Evolutionary conservation across 2,797 vertebrate species (phyloP), one percentile per base, ranked within the genome.

Genomic region (Coregonus sp.): DNA sequence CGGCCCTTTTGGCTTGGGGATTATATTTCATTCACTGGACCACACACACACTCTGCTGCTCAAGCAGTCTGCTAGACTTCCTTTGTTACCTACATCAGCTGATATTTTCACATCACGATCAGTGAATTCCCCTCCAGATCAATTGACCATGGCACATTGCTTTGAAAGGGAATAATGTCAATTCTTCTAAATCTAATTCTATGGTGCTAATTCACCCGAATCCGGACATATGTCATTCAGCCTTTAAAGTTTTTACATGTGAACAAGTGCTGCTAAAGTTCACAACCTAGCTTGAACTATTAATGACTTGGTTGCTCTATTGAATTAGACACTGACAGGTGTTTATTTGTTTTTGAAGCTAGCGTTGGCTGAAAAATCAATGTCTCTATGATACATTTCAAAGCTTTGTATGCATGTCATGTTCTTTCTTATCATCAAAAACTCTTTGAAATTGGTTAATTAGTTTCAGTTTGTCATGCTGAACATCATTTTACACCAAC

Each of bases 401-500:
- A 84, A 86, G 79, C 72, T 4, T 16, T 73, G 76, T 81, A 74
- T 80, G 79, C 37, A 37, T 73, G 78, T 56, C 63, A 20, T 82
- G 80, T 82, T 87, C 77, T 75, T 82, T 85, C 77, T 78, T 71
- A 40, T 83, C 75, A 65, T 79, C 78, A 79, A 59, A 78, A 80
- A 75, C 78, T 77, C 77, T 86, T 81, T 84, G 83, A 85, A 89
- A 86, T 73, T 73, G 73, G 80, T 80, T 87, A 80, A 84, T 89
- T 90, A 80, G 85, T 86, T 86, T 85, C 81, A 85, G 75, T 88
- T 84, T 88, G 84, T 86, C 20, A 80, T 86, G 83, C 85, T 89
- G 85, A 89, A 87, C 71, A 71, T 89, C 75, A 89, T 88, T 89
- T 91, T 82, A 89, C 81, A 79, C 86, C 77, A 80, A 79, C 80